Base-by-base conservation (phyloP, 2,888 invertebrate genomes). In the Azorinus chamasolen region DNA sequence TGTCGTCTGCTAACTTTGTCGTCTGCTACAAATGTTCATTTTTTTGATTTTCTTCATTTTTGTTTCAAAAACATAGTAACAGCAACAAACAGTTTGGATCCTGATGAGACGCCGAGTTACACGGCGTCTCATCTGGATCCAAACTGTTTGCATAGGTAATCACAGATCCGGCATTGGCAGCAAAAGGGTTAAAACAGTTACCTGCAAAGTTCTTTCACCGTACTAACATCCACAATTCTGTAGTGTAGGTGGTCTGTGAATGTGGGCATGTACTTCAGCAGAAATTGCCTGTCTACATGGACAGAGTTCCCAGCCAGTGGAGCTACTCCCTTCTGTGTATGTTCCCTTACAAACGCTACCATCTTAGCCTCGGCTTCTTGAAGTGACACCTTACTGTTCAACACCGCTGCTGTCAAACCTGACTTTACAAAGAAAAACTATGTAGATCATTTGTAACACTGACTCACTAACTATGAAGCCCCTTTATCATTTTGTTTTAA, bases 191-290 rank as follows among this genome's bases (percentile, higher is more conserved):
- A n/a, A n/a, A n/a, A n/a, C n/a, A n/a, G n/a, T 53, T 78, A 90
- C 90, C 87, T 85, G 83, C 93, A 92, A 25, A 99, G 92, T 93
- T 98, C 98, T 92, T 98, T 98, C 20, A 99, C 93, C 0, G 97
- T 95, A 41, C 97, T 97, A 1, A 98, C 98, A 94, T 99, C 99
- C 79, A 99, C 95, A 51, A 97, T 96, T 87, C 99, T 95, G 93
- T 99, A 98, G 92, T 99, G 98, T 82, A 99, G 93, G 91, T 97
- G 96, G 0, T 95, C 91, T 89, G 96, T 92, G 6, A 99, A 93
- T 50, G 85, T 94, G 0, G 97, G 98, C 97, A 98, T 97, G 90
- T 96, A 95, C 93, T 96, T 96, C 14, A 93, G 90, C 25, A 99
- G 90, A 93, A 99, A 99, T 61, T 96, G 83, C 79, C 96, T 94